phyloP scores from a whole-genome alignment of 1,140 invertebrate genomes.

The Druon quercuslanigerum region DNA sequence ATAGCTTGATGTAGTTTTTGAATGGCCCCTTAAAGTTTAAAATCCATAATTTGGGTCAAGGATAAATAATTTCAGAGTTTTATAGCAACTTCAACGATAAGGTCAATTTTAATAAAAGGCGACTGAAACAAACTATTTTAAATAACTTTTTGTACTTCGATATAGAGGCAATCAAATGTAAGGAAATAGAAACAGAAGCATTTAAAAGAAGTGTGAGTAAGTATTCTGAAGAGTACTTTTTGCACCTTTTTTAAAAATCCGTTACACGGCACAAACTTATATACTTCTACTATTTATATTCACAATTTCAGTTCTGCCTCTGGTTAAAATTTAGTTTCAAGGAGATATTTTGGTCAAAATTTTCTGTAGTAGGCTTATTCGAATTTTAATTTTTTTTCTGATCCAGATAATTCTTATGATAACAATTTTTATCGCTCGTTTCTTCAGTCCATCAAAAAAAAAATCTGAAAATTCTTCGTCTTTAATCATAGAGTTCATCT shows the following conservation, averaged over 20 bases:
- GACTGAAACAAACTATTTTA: background rate
- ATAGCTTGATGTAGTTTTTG: too few species aligned
- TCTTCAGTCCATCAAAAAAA: background rate
- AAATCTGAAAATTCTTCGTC: background rate
- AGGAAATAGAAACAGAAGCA: constrained; percentile 20
- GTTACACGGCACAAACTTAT: background rate
- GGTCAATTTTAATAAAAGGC: too few species aligned
- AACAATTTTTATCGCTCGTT: background rate
- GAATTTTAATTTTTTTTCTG: background rate
- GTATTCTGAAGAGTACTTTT: constrained; percentile 8
- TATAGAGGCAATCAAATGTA: constrained; percentile 21
- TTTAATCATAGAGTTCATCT: background rate
- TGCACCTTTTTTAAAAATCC: background rate
- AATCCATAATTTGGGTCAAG: too few species aligned
- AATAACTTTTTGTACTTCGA: background rate
- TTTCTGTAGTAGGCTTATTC: background rate
- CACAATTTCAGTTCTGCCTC: background rate
- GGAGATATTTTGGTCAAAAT: background rate
- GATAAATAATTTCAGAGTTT: too few species aligned
- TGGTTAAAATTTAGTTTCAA: background rate
- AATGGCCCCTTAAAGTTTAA: too few species aligned
- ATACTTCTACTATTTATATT: background rate
- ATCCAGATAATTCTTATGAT: background rate
- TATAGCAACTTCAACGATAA: too few species aligned
- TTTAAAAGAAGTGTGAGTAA: constrained; percentile 20